Evolutionary conservation across 2,113 vertebrate species (phyloP).

Genomic region (Urocolius indicus): DNA sequence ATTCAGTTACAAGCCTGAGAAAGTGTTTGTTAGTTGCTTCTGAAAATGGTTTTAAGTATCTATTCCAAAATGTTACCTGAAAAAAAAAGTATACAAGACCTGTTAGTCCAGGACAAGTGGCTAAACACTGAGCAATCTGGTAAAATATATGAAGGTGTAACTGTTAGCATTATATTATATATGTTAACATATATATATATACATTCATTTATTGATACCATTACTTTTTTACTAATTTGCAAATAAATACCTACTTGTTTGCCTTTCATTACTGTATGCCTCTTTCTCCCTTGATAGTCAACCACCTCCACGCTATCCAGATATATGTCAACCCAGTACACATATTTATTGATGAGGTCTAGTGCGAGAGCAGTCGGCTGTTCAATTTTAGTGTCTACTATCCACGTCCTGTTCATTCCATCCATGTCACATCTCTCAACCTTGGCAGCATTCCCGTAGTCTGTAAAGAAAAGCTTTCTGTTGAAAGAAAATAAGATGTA

Average conservation of each 20-base stretch:
- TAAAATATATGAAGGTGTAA: neutral
- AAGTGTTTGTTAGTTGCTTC: neutral
- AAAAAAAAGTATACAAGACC: neutral
- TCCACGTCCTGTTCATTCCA: constrained; percentile 90
- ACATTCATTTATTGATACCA: rapidly evolving
- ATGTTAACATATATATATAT: too few species aligned
- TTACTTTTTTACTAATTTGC: neutral
- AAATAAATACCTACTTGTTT: constrained; percentile 86
- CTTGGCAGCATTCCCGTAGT: constrained; percentile 92
- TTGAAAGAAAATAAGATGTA: constrained; percentile 72
- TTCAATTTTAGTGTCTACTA: constrained; percentile 90
- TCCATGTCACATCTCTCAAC: constrained; percentile 97
- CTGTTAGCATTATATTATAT: too few species aligned
- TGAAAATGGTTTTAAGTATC: neutral
- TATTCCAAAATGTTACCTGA: neutral
- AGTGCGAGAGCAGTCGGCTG: constrained; percentile 91
- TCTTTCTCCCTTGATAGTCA: constrained; percentile 92
- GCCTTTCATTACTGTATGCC: constrained; percentile 87
- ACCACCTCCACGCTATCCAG: constrained; percentile 93
- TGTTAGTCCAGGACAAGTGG: neutral
- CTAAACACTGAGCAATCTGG: neutral
- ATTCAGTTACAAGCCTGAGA: neutral
- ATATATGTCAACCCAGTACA: constrained; percentile 97
- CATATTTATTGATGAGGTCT: constrained; percentile 91
- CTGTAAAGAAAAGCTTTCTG: constrained; percentile 98